phyloP scores from a whole-genome alignment of 2,888 invertebrate genomes.

The Schizaphis graminum region DNA sequence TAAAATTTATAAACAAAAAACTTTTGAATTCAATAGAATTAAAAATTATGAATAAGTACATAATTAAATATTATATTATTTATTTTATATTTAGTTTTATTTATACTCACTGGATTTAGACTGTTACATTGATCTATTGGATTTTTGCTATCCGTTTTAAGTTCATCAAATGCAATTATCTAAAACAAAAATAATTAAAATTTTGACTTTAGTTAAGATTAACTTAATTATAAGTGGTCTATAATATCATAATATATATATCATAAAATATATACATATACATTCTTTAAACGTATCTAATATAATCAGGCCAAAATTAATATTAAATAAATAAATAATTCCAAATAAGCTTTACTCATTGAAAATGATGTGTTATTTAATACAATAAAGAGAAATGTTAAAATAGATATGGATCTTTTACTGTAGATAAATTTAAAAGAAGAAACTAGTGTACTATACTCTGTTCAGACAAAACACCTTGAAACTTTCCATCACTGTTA shows the following conservation, averaged over 20 bases:
- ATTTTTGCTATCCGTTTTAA: slow-evolving; percentile 99
- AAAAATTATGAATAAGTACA: not conserved
- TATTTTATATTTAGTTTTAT: not conserved
- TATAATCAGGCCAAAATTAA: not conserved
- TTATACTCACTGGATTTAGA: slow-evolving; percentile 91
- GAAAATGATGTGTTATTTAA: not conserved
- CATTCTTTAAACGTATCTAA: not conserved
- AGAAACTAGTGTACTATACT: not conserved
- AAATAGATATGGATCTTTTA: not conserved
- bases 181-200: slow-evolving; percentile 71
- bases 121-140: slow-evolving; percentile 99
- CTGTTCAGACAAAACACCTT: not conserved
- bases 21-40: not conserved
- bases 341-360: not conserved
- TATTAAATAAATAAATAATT: not conserved
- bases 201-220: not conserved
- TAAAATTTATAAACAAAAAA: not conserved
- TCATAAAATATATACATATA: not conserved
- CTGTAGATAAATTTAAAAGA: not conserved
- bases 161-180: slow-evolving; percentile 98
- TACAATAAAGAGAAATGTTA: not conserved
- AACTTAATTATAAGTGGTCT: not conserved
- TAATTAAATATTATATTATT: not conserved
- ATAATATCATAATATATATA: not conserved
- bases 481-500: not conserved